Evolutionary conservation across 2,113 vertebrate genomes (phyloP).

Genomic region (Rhinolophus ferrumequinum): DNA sequence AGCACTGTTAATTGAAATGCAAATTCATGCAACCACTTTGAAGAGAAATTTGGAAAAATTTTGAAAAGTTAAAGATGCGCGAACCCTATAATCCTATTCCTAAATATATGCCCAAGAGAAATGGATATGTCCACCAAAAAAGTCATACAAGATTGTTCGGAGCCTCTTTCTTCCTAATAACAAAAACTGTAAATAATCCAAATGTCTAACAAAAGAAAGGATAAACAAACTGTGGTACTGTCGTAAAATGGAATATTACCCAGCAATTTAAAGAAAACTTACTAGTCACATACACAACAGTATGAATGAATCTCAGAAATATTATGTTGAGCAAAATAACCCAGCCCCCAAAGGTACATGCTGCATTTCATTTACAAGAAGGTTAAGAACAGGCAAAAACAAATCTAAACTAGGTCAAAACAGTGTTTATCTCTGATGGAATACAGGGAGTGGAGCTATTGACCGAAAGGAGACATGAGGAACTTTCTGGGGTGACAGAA

Average conservation of each 20-base stretch:
- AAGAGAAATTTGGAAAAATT: slow-evolving; percentile 42
- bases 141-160: not conserved
- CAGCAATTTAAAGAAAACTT: slow-evolving; percentile 21
- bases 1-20: not conserved
- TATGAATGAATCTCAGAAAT: slow-evolving; percentile 32
- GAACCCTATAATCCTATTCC: not conserved
- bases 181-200: slow-evolving; percentile 24
- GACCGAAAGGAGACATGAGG: not conserved
- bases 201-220: not conserved
- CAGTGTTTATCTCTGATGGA: not conserved
- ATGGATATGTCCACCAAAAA: not conserved
- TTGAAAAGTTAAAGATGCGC: slow-evolving; percentile 31
- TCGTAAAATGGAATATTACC: slow-evolving; percentile 28
- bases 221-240: slow-evolving; percentile 1
- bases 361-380: not conserved
- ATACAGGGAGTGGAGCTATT: not conserved
- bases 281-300: not conserved
- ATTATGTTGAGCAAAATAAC: slow-evolving; percentile 48
- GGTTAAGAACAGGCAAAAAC: not conserved
- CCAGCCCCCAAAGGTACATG: not conserved
- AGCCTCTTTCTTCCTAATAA: slow-evolving; percentile 40
- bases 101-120: slow-evolving; percentile 13
- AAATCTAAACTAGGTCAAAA: slow-evolving; percentile 42
- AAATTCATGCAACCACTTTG: slow-evolving; percentile 21
- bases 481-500: not conserved